Evolutionary conservation across 1,140 invertebrate genomes (phyloP), one percentile per base, ranked within the genome.

Genomic region (Solenopsis fugax): DNA sequence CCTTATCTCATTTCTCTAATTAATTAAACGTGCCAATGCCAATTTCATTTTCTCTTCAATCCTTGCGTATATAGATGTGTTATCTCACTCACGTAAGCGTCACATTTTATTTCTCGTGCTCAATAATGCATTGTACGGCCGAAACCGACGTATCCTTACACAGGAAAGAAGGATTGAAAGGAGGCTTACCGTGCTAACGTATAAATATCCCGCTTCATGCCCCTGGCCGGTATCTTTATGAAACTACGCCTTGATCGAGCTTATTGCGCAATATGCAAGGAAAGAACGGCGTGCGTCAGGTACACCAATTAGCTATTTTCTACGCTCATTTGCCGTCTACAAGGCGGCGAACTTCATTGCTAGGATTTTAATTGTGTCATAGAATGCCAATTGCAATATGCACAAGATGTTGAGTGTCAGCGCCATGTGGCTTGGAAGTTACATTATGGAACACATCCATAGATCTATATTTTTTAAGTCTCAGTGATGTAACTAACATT

Each of bases 241-340:
- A 54, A 52, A 37, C 3, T 73, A 54, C 6, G 50, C 12, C 10
- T 34, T 73, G 10, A 16, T 65, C 12, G 3, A n/a, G 62, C 18
- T 62, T 72, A 29, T 72, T 72, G 24, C 24, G 16, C 16, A 52
- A 73, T 37, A 37, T n/a, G n/a, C n/a, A n/a, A n/a, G n/a, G n/a
- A n/a, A n/a, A n/a, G n/a, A n/a, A n/a, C n/a, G 2, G 18, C 10
- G 16, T 18, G 67, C 21, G 16, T 56, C n/a, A 41, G 18, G 1
- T 21, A n/a, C 4, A 9, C 54, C 21, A 9, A 73, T 75, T 56
- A 75, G 34, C 10, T 4, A 4, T 12, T 56, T 52, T 34, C 48
- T 18, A 16, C 16, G 4, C 16, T 72, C 24, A 13, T 73, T 54
- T 75, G 21, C 12, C 29, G 12, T 37, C 10, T 18, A 9, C 9